Conservation (phyloP, 2,797 vertebrate species). For the Acestrorhynchus altus region DNA sequence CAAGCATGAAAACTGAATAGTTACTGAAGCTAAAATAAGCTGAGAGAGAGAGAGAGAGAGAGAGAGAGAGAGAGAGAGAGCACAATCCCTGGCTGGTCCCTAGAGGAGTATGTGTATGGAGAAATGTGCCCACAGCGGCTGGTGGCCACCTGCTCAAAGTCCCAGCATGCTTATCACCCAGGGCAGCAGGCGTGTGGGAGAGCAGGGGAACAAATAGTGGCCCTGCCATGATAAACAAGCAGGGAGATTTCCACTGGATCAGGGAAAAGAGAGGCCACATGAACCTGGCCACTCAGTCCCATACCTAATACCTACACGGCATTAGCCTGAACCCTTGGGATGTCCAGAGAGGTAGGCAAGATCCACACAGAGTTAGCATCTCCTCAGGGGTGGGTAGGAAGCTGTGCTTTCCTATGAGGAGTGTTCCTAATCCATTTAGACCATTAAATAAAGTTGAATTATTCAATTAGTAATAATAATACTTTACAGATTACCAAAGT, state of each 20-base stretch:
- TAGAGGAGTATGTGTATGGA: constrained; percentile 26
- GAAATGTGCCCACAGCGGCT: constrained; percentile 42
- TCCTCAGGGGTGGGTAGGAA: constrained; percentile 12
- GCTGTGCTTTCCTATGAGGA: neutral
- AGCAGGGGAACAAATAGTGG: constrained; percentile 61
- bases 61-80: constrained; percentile 8
- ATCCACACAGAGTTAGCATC: constrained; percentile 23
- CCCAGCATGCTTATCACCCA: constrained; percentile 77
- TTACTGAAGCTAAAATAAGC: constrained; percentile 1
- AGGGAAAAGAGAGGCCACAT: constrained; percentile 46
- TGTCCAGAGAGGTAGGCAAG: neutral
- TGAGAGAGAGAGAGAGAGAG: no score
- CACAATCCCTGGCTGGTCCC: constrained; percentile 17
- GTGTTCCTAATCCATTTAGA: neutral
- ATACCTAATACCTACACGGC: neutral
- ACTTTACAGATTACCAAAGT: neutral
- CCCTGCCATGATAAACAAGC: constrained; percentile 62
- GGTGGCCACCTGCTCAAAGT: constrained; percentile 77
- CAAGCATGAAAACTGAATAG: neutral
- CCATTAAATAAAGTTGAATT: neutral
- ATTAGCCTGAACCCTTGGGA: constrained; percentile 29
- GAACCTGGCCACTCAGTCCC: constrained; percentile 21
- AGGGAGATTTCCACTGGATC: constrained; percentile 62
- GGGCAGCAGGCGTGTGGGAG: constrained; percentile 27
- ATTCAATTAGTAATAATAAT: neutral